Percentiles rank a stretch among this genome's conserved stretches.
These are phyloP conservation scores for Paradoxurus hermaphroditus DNA, from an alignment of 2,113 vertebrate species.

Conservation along the genomic window DNA sequence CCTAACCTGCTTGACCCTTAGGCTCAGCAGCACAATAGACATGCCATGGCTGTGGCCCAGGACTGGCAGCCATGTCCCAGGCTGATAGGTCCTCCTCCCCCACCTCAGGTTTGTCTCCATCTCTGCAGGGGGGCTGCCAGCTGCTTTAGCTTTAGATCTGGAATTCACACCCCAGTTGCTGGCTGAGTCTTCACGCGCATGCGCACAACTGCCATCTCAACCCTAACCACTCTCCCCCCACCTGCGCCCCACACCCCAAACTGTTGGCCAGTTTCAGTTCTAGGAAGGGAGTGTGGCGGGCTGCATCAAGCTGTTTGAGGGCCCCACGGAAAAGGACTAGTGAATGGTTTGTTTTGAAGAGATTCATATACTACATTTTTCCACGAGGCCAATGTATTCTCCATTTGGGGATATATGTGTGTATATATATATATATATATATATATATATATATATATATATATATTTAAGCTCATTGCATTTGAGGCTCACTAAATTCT, in stretches of 20 bases:
- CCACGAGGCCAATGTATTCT: background rate
- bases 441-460: no score
- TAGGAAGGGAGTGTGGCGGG: background rate
- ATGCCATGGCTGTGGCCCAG: fast-evolving
- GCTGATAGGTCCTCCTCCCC: no score
- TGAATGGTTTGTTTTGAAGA: background rate
- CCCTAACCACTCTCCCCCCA: no score
- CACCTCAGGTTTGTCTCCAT: fast-evolving
- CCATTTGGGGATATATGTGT: background rate
- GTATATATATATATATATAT: no score
- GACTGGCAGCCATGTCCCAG: fast-evolving
- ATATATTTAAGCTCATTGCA: no score
- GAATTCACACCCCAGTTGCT: background rate
- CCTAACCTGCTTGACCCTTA: no score
- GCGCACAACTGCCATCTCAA: fast-evolving
- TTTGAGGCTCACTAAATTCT: background rate
- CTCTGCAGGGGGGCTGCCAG: background rate
- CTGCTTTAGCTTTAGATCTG: background rate
- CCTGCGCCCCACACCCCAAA: background rate
- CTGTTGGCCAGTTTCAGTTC: background rate
- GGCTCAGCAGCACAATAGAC: background rate
- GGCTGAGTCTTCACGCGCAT: background rate
- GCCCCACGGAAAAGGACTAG: background rate
- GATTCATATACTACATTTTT: background rate
- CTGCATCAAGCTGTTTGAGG: background rate